These are phyloP conservation scores for Scelioninae gen. 2 DNA, from an alignment of 2,888 invertebrate species.

Conservation along the genomic window DNA sequence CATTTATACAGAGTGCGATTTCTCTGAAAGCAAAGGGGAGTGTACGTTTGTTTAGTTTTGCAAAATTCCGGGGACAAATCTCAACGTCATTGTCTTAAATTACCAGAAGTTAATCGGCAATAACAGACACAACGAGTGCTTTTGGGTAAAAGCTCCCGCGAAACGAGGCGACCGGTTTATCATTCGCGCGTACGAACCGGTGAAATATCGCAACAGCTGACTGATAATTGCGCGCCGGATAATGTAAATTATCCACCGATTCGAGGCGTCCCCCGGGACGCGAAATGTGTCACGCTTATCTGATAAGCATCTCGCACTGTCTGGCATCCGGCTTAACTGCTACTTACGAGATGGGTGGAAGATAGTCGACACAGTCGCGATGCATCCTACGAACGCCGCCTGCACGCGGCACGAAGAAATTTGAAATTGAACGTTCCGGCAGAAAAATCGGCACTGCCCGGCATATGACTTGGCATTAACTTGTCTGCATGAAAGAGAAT, in stretches of 20 bases:
- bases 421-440: constrained; percentile 54
- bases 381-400: constrained; percentile 56
- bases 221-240: constrained; percentile 36
- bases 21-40: no score
- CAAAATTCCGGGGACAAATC: no score
- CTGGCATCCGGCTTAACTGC: constrained; percentile 59
- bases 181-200: constrained; percentile 37
- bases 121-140: no score
- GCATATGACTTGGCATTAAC: constrained; percentile 56
- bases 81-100: no score
- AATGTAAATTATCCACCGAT: constrained; percentile 41
- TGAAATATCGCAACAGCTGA: constrained; percentile 44
- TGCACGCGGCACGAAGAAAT: constrained; percentile 49
- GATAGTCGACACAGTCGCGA: constrained; percentile 48
- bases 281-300: constrained; percentile 56
- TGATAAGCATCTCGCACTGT: constrained; percentile 56
- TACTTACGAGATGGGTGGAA: no score
- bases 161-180: no score
- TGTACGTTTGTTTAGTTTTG: no score
- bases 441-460: constrained; percentile 52
- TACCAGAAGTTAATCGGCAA: no score
- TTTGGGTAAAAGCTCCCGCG: no score
- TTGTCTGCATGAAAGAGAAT: constrained; percentile 53
- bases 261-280: constrained; percentile 9
- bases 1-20: no score